A percentile compares a stretch with the other conserved stretches of the same genome.
Evolutionary conservation across 2,797 vertebrate species (phyloP).

Genomic region (Paramormyrops hopkinsi): DNA sequence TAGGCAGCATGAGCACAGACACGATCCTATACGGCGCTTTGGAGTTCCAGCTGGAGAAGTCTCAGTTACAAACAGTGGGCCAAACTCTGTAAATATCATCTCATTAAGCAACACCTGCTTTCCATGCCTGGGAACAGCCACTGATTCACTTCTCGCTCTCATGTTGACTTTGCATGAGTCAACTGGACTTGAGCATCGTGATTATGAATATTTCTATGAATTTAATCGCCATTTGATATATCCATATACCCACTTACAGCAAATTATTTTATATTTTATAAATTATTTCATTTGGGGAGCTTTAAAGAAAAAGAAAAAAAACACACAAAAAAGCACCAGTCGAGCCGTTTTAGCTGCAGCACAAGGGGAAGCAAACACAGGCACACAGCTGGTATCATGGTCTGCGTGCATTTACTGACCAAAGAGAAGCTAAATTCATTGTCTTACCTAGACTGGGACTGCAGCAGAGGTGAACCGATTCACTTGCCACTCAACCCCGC

Average conservation of each 20-base stretch:
- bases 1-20: neutral
- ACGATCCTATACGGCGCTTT: neutral
- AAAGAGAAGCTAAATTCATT: neutral
- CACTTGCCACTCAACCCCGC: neutral
- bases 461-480: neutral
- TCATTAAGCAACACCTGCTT: conserved; percentile 14
- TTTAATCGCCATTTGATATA: neutral
- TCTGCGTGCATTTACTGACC: neutral
- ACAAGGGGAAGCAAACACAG: neutral
- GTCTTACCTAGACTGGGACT: neutral
- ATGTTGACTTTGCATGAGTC: neutral
- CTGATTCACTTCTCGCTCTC: neutral
- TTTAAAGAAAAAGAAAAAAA: neutral
- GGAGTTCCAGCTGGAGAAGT: conserved; percentile 3
- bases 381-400: neutral
- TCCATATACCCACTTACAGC: neutral
- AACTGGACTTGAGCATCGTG: neutral
- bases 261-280: too few species aligned
- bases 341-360: neutral
- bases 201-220: neutral
- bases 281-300: too few species aligned
- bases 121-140: neutral
- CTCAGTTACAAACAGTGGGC: conserved; percentile 7
- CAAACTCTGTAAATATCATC: neutral
- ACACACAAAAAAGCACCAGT: neutral